phyloP scores from a whole-genome alignment of 2,797 vertebrate genomes.

The Sciurus vulgaris region DNA sequence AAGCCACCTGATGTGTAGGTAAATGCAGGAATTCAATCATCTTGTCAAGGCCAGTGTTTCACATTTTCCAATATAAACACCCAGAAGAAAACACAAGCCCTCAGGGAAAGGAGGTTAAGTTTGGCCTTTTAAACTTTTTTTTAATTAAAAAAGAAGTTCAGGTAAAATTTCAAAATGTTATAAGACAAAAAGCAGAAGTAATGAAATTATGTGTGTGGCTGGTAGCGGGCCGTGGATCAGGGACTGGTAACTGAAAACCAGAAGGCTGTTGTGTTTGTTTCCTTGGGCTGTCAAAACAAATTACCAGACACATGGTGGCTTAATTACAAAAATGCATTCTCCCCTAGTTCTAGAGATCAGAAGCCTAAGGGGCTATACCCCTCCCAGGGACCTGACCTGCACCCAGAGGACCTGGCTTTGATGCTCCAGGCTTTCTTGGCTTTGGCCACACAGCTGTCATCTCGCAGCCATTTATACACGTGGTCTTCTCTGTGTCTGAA shows the following conservation, averaged over 20 bases:
- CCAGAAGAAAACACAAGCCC: background rate
- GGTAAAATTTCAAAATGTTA: background rate
- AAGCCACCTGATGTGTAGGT: background rate
- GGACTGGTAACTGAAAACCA: background rate
- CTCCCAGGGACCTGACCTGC: background rate
- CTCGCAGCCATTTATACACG: background rate
- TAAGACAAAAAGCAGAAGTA: background rate
- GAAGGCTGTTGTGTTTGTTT: background rate
- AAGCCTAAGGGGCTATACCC: background rate
- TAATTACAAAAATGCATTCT: background rate
- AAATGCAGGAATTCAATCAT: background rate
- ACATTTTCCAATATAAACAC: background rate
- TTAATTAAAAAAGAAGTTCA: background rate
- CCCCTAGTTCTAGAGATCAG: background rate
- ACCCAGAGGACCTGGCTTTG: background rate
- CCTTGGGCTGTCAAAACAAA: background rate
- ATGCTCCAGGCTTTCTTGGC: background rate
- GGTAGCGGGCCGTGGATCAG: background rate
- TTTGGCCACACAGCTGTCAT: background rate
- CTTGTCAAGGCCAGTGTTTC: background rate
- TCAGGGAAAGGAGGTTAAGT: background rate
- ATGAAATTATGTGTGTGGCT: background rate
- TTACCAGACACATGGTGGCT: background rate
- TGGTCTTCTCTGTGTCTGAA: background rate
- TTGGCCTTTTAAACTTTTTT: slow-evolving; percentile 5